phyloP scores from a whole-genome alignment of 2,888 invertebrate species.

The Agrotis ipsilon region DNA sequence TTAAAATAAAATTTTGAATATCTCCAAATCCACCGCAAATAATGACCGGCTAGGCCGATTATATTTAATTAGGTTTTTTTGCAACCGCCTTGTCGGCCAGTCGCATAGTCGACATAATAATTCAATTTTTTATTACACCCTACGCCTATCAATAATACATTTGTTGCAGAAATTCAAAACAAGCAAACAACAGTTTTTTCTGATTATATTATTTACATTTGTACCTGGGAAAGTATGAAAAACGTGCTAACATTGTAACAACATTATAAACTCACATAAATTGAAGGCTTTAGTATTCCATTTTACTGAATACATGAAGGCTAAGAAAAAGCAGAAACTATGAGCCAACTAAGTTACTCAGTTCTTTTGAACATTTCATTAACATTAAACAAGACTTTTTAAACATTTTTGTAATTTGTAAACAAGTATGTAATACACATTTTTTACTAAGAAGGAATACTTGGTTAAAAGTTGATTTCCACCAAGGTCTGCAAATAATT shows the following conservation, averaged over 20 bases:
- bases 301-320: slow-evolving; percentile 36
- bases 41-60: too few species aligned
- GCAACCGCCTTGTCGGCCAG: too few species aligned
- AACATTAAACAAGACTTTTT: neutral
- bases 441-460: neutral
- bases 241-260: slow-evolving; percentile 50
- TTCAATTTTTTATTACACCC: slow-evolving; percentile 28
- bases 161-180: slow-evolving; percentile 37
- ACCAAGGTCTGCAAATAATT: too few species aligned
- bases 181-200: slow-evolving; percentile 41
- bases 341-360: neutral
- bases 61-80: too few species aligned
- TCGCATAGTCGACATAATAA: too few species aligned
- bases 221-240: slow-evolving; percentile 33
- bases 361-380: neutral
- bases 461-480: too few species aligned
- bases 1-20: too few species aligned
- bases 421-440: neutral
- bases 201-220: slow-evolving; percentile 47
- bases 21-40: too few species aligned
- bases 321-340: neutral
- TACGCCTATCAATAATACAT: slow-evolving; percentile 57
- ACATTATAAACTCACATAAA: slow-evolving; percentile 35
- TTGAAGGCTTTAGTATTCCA: slow-evolving; percentile 13
- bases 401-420: slow-evolving; percentile 2